phyloP scores from a whole-genome alignment of 2,888 invertebrate species.

The Campopleginae sp. region DNA sequence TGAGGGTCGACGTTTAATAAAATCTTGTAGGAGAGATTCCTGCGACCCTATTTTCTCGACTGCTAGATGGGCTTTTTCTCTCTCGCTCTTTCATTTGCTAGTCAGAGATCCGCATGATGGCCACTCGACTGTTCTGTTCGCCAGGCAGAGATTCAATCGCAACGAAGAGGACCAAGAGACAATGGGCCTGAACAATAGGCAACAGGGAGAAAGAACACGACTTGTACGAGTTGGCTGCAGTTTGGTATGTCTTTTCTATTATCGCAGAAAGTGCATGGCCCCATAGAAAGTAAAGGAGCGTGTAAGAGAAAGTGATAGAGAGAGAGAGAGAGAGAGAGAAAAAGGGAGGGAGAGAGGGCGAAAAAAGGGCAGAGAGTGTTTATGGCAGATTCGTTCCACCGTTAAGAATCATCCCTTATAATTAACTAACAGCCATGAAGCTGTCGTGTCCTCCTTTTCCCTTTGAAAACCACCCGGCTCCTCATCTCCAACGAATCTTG shows the following conservation, averaged over 20 bases:
- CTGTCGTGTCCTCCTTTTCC: conserved; percentile 13
- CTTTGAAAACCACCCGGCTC: neutral
- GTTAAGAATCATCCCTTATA: conserved; percentile 80
- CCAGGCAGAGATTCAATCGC: conserved; percentile 74
- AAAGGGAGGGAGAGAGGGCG: conserved; percentile 21
- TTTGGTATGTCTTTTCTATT: conserved; percentile 45
- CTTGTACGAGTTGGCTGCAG: conserved; percentile 60
- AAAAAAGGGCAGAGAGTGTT: conserved; percentile 74
- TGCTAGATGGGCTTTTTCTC: conserved; percentile 27
- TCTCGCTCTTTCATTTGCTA: neutral
- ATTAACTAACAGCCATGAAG: conserved; percentile 70
- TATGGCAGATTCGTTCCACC: conserved; percentile 79
- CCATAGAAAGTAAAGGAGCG: conserved; percentile 34
- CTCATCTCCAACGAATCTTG: neutral
- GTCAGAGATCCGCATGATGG: conserved; percentile 30
- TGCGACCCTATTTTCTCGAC: conserved; percentile 59
- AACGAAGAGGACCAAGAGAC: conserved; percentile 72
- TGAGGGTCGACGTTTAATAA: conserved; percentile 58
- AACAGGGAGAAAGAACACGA: conserved; percentile 67
- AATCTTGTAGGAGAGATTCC: conserved; percentile 60
- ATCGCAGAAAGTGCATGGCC: conserved; percentile 50
- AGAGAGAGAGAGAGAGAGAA: conserved; percentile 9
- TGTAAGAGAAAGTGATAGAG: conserved; percentile 6
- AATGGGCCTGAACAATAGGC: conserved; percentile 79
- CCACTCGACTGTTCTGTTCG: conserved; percentile 57